Base-by-base conservation (phyloP, 2,113 vertebrate genomes). In the Quiscalus mexicanus region DNA sequence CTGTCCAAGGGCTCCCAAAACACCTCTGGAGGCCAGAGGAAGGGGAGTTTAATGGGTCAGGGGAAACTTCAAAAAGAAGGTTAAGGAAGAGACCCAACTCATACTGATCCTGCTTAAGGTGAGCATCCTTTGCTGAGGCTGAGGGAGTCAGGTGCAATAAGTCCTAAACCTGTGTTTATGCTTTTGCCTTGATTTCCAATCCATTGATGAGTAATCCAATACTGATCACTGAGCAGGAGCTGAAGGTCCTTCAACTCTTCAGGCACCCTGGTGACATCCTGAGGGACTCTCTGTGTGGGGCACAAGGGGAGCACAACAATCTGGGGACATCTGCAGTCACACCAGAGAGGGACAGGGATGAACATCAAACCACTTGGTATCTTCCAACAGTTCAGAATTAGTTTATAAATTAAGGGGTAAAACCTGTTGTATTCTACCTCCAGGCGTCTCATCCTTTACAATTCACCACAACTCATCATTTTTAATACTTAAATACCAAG, bases 261-360 rank as follows among this genome's bases (percentile, higher is more conserved):
- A 80, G 42, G 76, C 24, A 49, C 11, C 35, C n/a, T 79, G 47
- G 41, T 15, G 58, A 35, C 14, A 35, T 14, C 42, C 31, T 28
- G 44, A 79, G 56, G 47, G 28, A 60, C 0, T 0, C 0, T 23
- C 28, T 18, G 31, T 5, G 16, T 9, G 44, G 31, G 62, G 4
- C 52, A 76, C 1, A 1, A 30, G 52, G 22, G 44, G 37, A 52
- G 22, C 37, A 25, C 0, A 0, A 42, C 50, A 13, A 3, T 2
- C 14, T 56, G 50, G 31, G 42, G 25, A 15, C 49, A 37, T 7
- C 42, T 49, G 60, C 10, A 27, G 52, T 45, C 62, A 6, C 2
- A 12, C 10, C 1, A 0, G 37, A 21, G 30, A 41, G 42, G 42
- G 30, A 31, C 13, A 8, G 50, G 50, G 17, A 7, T 31, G 49